These are phyloP conservation scores for Berghia stephanieae DNA, from an alignment of 1,140 invertebrate species.

Conservation along the genomic window DNA sequence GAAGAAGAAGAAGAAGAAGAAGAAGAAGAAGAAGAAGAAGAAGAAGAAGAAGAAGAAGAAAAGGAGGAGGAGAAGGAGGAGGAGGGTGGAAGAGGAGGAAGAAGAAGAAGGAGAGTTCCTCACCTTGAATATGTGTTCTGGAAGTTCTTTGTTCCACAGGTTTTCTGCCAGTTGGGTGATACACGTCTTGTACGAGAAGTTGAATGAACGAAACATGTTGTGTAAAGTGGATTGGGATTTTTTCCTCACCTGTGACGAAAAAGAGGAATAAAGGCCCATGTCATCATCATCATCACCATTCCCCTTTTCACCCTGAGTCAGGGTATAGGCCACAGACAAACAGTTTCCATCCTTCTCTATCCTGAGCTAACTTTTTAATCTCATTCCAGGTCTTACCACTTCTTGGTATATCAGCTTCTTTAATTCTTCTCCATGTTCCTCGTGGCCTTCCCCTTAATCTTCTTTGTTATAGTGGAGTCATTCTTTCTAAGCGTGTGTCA, in stretches of 20 bases:
- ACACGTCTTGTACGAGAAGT: constrained; percentile 73
- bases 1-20: neutral
- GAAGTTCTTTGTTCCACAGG: constrained; percentile 71
- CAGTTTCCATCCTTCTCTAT: too few species aligned
- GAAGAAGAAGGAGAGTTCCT: constrained; percentile 25
- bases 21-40: constrained; percentile 19
- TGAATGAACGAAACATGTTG: constrained; percentile 68
- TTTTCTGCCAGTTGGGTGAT: constrained; percentile 72
- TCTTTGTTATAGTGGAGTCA: too few species aligned
- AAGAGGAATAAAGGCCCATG: neutral
- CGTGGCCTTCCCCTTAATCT: too few species aligned
- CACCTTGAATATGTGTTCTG: constrained; percentile 78
- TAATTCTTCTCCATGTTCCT: too few species aligned
- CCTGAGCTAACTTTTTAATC: too few species aligned
- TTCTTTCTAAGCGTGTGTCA: too few species aligned
- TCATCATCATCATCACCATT: too few species aligned
- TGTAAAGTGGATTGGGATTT: constrained; percentile 74
- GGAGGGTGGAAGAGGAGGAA: neutral
- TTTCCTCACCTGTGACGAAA: constrained; percentile 70
- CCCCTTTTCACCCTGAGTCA: too few species aligned
- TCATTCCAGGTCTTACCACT: too few species aligned
- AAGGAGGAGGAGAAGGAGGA: neutral
- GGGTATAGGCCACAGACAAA: too few species aligned
- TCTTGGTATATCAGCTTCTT: too few species aligned
- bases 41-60: constrained; percentile 14